Evolutionary conservation across 2,113 vertebrate genomes (phyloP), one percentile per base, ranked within the genome.

Genomic region (Oryzias javanicus): DNA sequence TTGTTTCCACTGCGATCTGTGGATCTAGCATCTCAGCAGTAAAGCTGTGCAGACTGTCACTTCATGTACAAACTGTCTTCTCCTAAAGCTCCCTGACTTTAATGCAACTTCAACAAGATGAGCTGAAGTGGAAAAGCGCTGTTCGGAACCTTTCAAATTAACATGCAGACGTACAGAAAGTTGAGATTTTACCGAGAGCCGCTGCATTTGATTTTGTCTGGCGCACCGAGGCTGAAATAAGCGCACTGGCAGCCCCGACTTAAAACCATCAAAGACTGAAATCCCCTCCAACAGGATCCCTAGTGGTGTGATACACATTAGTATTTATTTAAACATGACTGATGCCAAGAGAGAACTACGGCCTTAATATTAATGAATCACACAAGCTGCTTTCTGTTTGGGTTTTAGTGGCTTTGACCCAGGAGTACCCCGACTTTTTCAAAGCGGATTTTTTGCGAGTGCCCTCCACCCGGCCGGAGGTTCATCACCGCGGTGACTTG

Each of bases 231-330:
- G 47, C 40, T 50, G 24, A 78, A 57, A 78, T 20, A 55, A 48
- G 7, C 10, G 35, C 35, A 35, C 35, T 13, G 52, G 58, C 45
- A 14, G 49, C 52, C 25, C 46, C 61, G 68, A 76, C 75, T 83
- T 64, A 56, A 67, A 47, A 64, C 13, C 46, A 76, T 76, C 72
- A 82, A 80, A 79, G 46, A 74, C 24, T 19, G 25, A 74, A 74
- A 78, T 47, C 66, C 66, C 46, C 29, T 72, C 46, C 3, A 76
- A 64, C 63, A 53, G 25, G 56, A 56, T 71, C 51, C 67, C 64
- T 17, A 42, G 56, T 42, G 61, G 40, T 63, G 56, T 55, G 70
- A 79, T 67, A 70, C 60, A 47, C 8, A 18, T 65, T 24, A 17
- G 35, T 71, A 58, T 55, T 67, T 47, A 73, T 67, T 78, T 49